phyloP scores from a whole-genome alignment of 1,140 invertebrate species.

The Whitmania pigra region DNA sequence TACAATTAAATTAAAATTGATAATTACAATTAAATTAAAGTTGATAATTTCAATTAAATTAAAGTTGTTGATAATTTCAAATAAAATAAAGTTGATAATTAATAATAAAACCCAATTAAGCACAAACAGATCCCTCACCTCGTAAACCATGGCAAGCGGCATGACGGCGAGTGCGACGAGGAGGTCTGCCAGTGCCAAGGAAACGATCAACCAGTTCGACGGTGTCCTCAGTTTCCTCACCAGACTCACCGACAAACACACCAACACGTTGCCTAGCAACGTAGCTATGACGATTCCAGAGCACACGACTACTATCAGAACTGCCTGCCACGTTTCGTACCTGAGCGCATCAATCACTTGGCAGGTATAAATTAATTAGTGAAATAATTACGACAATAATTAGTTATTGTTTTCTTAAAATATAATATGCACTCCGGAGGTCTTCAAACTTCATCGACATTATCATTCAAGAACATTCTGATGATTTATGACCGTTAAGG shows the following conservation, averaged over 20 bases:
- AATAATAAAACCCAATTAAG: no score
- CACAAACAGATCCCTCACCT: constrained; percentile 26
- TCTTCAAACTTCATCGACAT: no score
- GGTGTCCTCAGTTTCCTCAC: constrained; percentile 45
- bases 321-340: constrained; percentile 5
- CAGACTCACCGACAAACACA: constrained; percentile 27
- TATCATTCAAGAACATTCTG: no score
- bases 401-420: no score
- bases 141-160: constrained; percentile 50
- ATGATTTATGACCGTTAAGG: no score
- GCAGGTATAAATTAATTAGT: no score
- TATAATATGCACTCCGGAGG: no score
- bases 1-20: not conserved
- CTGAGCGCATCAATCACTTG: not conserved
- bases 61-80: not conserved
- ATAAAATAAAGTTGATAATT: not conserved
- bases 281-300: not conserved
- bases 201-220: constrained; percentile 60
- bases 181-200: constrained; percentile 58
- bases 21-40: not conserved
- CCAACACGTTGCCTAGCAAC: constrained; percentile 8
- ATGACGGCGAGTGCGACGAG: constrained; percentile 58
- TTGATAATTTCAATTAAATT: not conserved
- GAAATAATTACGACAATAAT: no score
- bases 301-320: constrained; percentile 3